Base-by-base conservation (phyloP, 2,888 invertebrate genomes). In the Malthinus flaveolus region DNA sequence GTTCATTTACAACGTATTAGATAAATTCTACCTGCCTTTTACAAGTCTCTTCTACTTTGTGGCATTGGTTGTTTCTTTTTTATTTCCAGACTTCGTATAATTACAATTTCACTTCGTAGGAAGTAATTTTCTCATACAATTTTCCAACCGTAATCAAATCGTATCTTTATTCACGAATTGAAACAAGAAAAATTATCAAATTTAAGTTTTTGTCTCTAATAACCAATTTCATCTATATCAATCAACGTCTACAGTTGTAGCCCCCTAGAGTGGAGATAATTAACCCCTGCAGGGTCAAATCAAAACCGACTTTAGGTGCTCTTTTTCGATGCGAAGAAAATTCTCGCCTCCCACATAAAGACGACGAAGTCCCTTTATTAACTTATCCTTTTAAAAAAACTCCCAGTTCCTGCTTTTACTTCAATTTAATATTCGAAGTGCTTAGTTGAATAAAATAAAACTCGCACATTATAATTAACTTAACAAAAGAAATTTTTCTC, bases 261-360 rank as follows among this genome's bases (percentile, higher is more conserved):
- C 56, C 70, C 68, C 71, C 70, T 61, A 63, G 67, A 58, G 67
- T 58, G 71, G 68, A 63, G 64, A 69, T 70, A 71, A 72, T 72
- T 72, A 70, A 71, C 70, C 71, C 69, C 69, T 63, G 70, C 57
- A 63, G 70, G 68, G 66, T 69, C 68, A 67, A 68, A 70, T 69
- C 67, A 63, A 66, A 23, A 64, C 65, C 56, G 57, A 57, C 59
- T 61, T 23, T 39, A 15, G 39, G 39, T 58, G 51, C 37, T 52
- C 35, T 49, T 63, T 49, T 54, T 47, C 47, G 39, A 52, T 36
- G 57, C 47, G 57, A 52, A 52, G 56, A 50, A 46, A 56, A 56
- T 42, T 37, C 42, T 49, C 50, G 56, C 56, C 56, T 49, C 50
- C 50, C 35, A 56, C 56, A 50, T 56, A 39, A 49, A 23, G 12